Evolutionary conservation across 1,140 invertebrate genomes (phyloP), one percentile per base, ranked within the genome.

Genomic region (Ceratosolen solmsi): DNA sequence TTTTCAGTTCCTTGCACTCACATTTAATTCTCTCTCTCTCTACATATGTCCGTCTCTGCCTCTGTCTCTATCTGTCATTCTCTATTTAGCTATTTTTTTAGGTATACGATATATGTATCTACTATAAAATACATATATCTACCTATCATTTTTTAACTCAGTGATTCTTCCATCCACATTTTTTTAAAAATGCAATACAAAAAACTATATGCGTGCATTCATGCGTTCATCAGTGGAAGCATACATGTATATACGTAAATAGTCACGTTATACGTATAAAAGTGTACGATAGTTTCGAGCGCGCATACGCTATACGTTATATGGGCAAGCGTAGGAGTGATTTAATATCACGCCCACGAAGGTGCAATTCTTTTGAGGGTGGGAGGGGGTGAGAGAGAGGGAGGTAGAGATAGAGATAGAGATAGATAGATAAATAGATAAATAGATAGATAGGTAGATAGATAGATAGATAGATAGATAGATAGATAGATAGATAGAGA

Each of bases 331-430:
- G 84, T 84, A 87, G 87, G 79, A 85, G 84, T 88, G 86, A 91
- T 91, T 91, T 90, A 89, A 90, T 90, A 91, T 90, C 90, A 89
- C 90, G 90, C 90, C 91, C 90, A 88, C 88, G 84, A 87, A 71
- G 72, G 30, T 79, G 15, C 33, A 38, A 17, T 20, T 36, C 17
- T 38, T 36, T 17, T 60, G 27, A 30, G 17, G 60, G 60, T 73
- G 74, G 80, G 77, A 76, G 83, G 17, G 9, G 15, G 2, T 51
- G 9, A 25, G 73, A 84, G 80, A 77, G 78, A 70, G 68, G 71
- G 72, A n/a, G 78, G 79, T 83, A 36, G 83, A 5, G 79, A 83
- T 82, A 77, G 78, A 81, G 82, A n/a, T n/a, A n/a, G n/a, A n/a
- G n/a, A 83, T 58, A 73, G 38, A 71, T 73, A 82, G 36, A 72